These are phyloP conservation scores for Tenebrio molitor DNA, from an alignment of 1,140 invertebrate genomes.

Conservation along the genomic window DNA sequence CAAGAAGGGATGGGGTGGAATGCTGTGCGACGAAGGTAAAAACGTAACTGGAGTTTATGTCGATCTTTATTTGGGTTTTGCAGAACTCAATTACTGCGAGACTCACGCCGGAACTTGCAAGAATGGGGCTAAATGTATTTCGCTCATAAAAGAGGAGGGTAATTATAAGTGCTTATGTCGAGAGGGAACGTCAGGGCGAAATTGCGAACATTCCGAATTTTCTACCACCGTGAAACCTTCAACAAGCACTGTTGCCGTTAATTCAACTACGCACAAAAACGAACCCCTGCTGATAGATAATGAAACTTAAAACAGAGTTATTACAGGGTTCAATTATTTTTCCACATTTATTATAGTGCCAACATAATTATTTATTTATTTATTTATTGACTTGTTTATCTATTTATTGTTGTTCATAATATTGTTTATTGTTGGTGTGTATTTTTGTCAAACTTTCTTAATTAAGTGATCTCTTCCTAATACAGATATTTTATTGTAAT, in stretches of 20 bases:
- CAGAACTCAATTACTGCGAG: conserved; percentile 83
- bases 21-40: conserved; percentile 87
- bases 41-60: not conserved
- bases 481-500: too few species aligned
- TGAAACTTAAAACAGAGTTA: conserved; percentile 17
- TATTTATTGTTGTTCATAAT: too few species aligned
- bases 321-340: not conserved
- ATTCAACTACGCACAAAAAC: conserved; percentile 9
- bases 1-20: conserved; percentile 87
- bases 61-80: conserved; percentile 55
- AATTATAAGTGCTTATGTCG: conserved; percentile 79
- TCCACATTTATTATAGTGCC: not conserved
- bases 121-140: conserved; percentile 85
- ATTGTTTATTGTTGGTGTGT: too few species aligned
- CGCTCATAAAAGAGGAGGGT: conserved; percentile 80
- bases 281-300: conserved; percentile 26
- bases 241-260: conserved; percentile 8
- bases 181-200: conserved; percentile 72
- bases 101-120: conserved; percentile 78
- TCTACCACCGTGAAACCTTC: conserved; percentile 49
- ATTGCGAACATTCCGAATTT: conserved; percentile 73
- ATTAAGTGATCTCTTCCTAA: too few species aligned
- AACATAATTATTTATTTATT: conserved; percentile 14
- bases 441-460: too few species aligned
- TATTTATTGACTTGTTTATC: conserved; percentile 22